phyloP scores from a whole-genome alignment of 2,113 vertebrate genomes.

The Accipiter cooperii region DNA sequence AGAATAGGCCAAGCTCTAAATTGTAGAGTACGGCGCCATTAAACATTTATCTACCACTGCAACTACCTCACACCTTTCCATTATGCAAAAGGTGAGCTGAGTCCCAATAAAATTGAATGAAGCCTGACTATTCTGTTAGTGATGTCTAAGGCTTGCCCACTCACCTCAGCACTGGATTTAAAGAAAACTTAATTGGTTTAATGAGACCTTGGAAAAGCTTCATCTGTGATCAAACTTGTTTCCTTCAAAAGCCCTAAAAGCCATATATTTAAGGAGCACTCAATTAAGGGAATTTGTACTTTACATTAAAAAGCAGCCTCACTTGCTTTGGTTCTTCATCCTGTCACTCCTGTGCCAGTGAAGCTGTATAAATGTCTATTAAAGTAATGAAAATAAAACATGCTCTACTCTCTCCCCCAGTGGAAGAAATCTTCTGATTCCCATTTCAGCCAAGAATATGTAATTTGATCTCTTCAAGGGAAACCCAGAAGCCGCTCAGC shows the following conservation, averaged over 20 bases:
- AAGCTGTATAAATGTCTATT: neutral
- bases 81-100: neutral
- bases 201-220: constrained; percentile 7
- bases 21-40: neutral
- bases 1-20: neutral
- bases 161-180: neutral
- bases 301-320: neutral
- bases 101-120: neutral
- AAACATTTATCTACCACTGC: neutral
- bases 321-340: neutral
- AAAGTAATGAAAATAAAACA: neutral
- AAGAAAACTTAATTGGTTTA: constrained; percentile 27
- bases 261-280: neutral
- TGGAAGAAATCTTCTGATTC: neutral
- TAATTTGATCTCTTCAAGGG: neutral
- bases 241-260: neutral
- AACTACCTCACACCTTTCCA: neutral
- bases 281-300: neutral
- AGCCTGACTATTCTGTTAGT: neutral
- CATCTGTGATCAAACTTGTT: neutral
- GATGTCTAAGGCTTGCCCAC: neutral
- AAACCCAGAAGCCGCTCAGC: neutral
- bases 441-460: neutral
- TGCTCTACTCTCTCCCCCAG: neutral
- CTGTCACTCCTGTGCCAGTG: neutral